Conservation (phyloP, 2,113 vertebrate genomes). For the Poeciliopsis turrubarensis region DNA sequence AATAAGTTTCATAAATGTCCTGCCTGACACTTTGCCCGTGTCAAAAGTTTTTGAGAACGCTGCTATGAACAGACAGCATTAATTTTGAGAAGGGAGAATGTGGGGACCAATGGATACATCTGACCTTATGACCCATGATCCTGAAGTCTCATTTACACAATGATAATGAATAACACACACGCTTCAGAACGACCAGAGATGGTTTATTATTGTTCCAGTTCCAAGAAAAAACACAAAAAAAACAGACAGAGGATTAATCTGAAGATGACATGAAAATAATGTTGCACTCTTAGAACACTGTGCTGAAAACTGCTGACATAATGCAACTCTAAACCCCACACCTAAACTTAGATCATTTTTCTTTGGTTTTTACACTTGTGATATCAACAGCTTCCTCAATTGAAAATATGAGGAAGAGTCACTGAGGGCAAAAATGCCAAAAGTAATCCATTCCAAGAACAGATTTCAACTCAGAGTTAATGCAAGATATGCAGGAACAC, state of each 20-base stretch:
- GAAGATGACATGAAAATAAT: background rate
- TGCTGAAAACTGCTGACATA: too few relatives aligned
- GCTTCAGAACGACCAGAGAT: background rate
- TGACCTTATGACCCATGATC: too few relatives aligned
- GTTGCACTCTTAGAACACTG: background rate
- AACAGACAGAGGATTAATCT: too few relatives aligned
- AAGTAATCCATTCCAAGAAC: background rate
- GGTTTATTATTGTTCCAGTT: background rate
- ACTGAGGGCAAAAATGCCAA: background rate
- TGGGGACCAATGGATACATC: too few relatives aligned
- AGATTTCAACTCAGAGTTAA: background rate
- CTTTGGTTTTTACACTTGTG: too few relatives aligned
- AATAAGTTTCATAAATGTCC: too few relatives aligned
- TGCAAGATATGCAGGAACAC: background rate
- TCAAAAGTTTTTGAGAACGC: too few relatives aligned
- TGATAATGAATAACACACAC: background rate
- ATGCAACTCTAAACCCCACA: background rate
- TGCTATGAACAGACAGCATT: too few relatives aligned
- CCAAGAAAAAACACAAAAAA: background rate
- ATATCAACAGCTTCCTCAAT: too few relatives aligned
- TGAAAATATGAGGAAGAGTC: background rate
- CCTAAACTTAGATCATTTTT: too few relatives aligned
- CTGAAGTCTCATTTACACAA: background rate
- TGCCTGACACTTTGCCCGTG: too few relatives aligned
- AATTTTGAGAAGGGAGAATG: too few relatives aligned